Conservation (phyloP, 2,797 vertebrate genomes). For the Tokudaia muenninki region DNA sequence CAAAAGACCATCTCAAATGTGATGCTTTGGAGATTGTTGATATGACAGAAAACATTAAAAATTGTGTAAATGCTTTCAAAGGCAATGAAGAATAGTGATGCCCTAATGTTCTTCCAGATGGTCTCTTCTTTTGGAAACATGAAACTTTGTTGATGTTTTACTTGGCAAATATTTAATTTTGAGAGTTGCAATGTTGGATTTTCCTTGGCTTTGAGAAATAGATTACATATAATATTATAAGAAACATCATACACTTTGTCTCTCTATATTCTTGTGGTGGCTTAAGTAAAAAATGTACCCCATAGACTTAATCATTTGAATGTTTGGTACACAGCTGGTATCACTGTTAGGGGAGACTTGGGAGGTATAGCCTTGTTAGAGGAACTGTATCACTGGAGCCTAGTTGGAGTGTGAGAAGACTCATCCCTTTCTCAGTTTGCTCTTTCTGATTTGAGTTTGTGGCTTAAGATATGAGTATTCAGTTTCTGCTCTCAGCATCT, state of each 20-base stretch:
- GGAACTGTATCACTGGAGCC: background rate
- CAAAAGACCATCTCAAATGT: background rate
- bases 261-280: background rate
- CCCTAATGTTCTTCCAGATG: background rate
- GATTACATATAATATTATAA: background rate
- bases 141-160: background rate
- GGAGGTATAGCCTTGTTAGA: background rate
- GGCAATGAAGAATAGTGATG: background rate
- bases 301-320: background rate
- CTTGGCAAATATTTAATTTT: background rate
- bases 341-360: background rate
- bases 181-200: background rate
- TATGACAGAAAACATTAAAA: background rate
- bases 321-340: background rate
- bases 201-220: background rate
- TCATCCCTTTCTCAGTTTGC: background rate
- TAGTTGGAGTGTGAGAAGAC: background rate
- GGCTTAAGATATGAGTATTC: background rate
- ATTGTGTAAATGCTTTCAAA: background rate
- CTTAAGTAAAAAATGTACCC: background rate
- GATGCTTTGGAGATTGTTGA: background rate
- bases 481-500: background rate
- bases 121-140: slow-evolving; percentile 4
- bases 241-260: background rate
- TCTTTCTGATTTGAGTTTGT: background rate